Evolutionary conservation across 2,888 invertebrate genomes (phyloP), one percentile per base, ranked within the genome.

Genomic region (Deilephila elpenor): DNA sequence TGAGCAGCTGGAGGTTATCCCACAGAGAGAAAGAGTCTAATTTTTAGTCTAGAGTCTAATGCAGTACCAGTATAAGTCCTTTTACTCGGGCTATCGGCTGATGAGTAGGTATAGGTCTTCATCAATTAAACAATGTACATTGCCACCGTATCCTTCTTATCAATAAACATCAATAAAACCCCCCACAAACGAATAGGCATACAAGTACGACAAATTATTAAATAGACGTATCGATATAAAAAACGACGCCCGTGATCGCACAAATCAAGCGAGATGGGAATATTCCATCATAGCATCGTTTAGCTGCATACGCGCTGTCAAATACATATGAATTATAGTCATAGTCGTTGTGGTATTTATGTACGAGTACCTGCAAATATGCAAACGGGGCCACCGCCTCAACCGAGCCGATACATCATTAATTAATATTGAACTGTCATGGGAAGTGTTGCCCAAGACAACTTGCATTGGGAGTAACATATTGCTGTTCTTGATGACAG

Each of bases 381-480:
- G 34, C 64, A 64, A 72, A 64, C 59, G 72, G 79, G 76, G 82
- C 80, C 78, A 82, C 75, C 79, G 83, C 78, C 79, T 78, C 82
- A 85, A 81, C 82, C 82, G 75, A 78, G 78, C 75, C 85, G 78
- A 88, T 89, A 83, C 84, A 88, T 88, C 88, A 87, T 87, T 86
- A 84, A 88, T 87, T 85, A 86, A 87, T 86, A 88, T 85, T 82
- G 83, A 83, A 85, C 86, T 88, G 87, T 88, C 88, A 88, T 81
- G 86, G 82, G 82, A 85, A 85, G 87, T 83, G 87, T 88, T 86
- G 82, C 82, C 76, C 79, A 83, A 87, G 85, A 85, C 86, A 85
- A 82, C 82, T 82, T 83, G 81, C 84, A 77, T 79, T 78, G 62
- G 61, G 59, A 62, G 73, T 71, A 61, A 73, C 61, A 71, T 71